Evolutionary conservation across 2,113 vertebrate genomes (phyloP), one percentile per base, ranked within the genome.

Genomic region (Gobio gobio): DNA sequence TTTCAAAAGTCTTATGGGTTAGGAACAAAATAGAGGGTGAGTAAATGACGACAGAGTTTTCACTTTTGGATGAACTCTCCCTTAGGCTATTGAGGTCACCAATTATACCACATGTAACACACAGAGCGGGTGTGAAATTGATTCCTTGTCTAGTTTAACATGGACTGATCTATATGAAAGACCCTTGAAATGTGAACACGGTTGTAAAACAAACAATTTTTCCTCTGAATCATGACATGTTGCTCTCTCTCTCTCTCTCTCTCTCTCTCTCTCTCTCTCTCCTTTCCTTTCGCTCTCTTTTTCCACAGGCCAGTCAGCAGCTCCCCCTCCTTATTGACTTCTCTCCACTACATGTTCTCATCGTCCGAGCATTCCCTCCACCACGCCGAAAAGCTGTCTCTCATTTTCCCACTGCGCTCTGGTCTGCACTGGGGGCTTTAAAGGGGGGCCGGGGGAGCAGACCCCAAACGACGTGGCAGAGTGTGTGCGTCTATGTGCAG

Each of bases 381-480:
- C 87, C 85, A 88, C 77, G 80, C 82, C 68, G 83, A 83, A 88
- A 83, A 85, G 77, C 87, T 88, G 87, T 88, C 87, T 88, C 84
- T 85, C 77, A 88, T 88, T 88, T 88, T 86, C 87, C 87, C 78
- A 85, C 85, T 88, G 85, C 33, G 82, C 78, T 81, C 78, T 64
- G 26, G 59, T 81, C 78, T 66, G 78, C 80, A 83, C 85, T 86
- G 85, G 82, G 87, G 87, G 87, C 85, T 88, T 68, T 47, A 54
- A 84, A 66, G 78, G 77, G 85, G 87, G 85, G 87, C 77, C 49
- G 8, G 49, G 84, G 77, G 83, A 82, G 83, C 77, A 51, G 87
- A 88, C 87, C 87, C 87, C 87, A 88, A 88, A 88, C 87, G 77
- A 88, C 87, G 85, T 88, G 87, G 87, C 87, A 86, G 82, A 84